phyloP scores from a whole-genome alignment of 1,140 invertebrate species.

The Pseudomyrmex concolor region DNA sequence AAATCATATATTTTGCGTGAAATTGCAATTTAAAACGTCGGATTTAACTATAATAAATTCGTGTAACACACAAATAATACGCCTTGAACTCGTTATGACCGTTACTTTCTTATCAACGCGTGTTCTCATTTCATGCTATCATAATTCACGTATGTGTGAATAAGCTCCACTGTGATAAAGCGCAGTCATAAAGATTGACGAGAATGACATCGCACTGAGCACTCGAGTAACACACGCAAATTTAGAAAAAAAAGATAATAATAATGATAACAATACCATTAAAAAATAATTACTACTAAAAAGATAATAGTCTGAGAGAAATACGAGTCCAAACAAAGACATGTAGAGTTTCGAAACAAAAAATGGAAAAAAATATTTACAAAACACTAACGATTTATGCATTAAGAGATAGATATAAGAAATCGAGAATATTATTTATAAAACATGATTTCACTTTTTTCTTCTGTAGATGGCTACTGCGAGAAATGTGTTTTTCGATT shows the following conservation, averaged over 20 bases:
- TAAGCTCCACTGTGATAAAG: slow-evolving; percentile 3
- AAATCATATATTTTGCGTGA: not conserved
- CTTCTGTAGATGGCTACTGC: slow-evolving; percentile 34
- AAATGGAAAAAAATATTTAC: not conserved
- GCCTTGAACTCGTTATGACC: slow-evolving; percentile 20
- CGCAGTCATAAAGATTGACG: slow-evolving; percentile 30
- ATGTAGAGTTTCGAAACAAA: too few species aligned
- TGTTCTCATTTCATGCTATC: slow-evolving; percentile 52
- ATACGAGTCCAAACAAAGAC: too few species aligned
- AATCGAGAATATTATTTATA: too few species aligned
- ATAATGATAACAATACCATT: too few species aligned
- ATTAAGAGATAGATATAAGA: too few species aligned
- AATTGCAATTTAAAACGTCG: not conserved
- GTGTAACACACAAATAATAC: slow-evolving; percentile 3
- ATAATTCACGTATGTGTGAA: too few species aligned
- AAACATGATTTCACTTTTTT: not conserved
- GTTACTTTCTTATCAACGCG: slow-evolving; percentile 56
- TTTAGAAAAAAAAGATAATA: too few species aligned
- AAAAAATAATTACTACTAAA: too few species aligned
- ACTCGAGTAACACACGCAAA: not conserved
- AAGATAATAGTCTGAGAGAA: too few species aligned
- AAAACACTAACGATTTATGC: not conserved
- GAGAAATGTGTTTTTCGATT: slow-evolving; percentile 4
- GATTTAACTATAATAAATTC: not conserved
- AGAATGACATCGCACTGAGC: slow-evolving; percentile 10